These are phyloP conservation scores for Mesocentrotus franciscanus DNA, from an alignment of 53 echinoderm and acorn worm genomes.

Conservation along the genomic window DNA sequence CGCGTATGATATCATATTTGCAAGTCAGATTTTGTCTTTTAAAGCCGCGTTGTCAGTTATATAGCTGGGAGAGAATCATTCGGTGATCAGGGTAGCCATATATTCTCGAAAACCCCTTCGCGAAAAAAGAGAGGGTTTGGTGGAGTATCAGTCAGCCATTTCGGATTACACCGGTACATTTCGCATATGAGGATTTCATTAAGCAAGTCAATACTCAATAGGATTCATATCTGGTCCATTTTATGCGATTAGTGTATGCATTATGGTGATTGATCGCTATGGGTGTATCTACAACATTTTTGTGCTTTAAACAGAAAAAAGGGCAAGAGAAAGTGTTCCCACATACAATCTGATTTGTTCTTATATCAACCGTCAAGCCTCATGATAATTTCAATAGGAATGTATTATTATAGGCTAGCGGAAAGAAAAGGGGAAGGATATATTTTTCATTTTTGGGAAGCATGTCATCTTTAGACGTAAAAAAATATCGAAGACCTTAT, in stretches of 20 bases:
- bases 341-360: not conserved
- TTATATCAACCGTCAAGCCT: not conserved
- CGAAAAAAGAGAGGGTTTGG: not conserved
- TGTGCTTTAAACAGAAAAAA: not conserved
- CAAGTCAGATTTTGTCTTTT: slow-evolving; percentile 55
- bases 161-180: not conserved
- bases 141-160: not conserved
- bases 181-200: slow-evolving; percentile 51
- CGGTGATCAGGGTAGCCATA: not conserved
- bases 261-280: not conserved
- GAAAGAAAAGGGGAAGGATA: too few relatives aligned
- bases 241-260: not conserved
- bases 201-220: slow-evolving; percentile 5
- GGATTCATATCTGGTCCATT: slow-evolving; percentile 23
- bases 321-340: not conserved
- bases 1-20: slow-evolving; percentile 37
- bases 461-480: too few relatives aligned
- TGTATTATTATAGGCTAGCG: too few relatives aligned
- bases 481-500: too few relatives aligned
- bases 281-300: not conserved
- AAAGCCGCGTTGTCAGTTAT: slow-evolving; percentile 7
- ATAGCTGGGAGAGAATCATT: not conserved
- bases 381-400: not conserved
- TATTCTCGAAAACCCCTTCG: not conserved
- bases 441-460: too few relatives aligned